Evolutionary conservation across 1,140 invertebrate genomes (phyloP).

Genomic region (Cataglyphis hispanica): DNA sequence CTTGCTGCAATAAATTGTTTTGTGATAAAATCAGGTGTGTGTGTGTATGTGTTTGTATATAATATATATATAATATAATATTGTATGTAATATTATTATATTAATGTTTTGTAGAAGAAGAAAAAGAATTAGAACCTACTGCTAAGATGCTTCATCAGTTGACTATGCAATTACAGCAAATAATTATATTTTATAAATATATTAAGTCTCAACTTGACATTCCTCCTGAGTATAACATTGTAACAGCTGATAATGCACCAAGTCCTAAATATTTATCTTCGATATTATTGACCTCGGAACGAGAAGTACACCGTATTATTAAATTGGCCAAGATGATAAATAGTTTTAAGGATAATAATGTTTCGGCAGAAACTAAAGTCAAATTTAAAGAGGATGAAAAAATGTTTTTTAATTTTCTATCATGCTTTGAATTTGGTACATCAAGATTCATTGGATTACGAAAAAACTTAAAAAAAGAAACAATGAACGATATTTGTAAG

Average conservation of each 20-base stretch:
- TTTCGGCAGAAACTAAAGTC: slow-evolving; percentile 77
- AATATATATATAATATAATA: not conserved
- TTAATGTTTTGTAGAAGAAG: slow-evolving; percentile 61
- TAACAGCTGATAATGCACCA: slow-evolving; percentile 70
- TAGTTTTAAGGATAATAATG: slow-evolving; percentile 67
- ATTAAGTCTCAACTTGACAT: slow-evolving; percentile 79
- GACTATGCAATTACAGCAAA: slow-evolving; percentile 79
- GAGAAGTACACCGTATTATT: slow-evolving; percentile 80
- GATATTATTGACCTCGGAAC: slow-evolving; percentile 79
- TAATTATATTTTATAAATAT: slow-evolving; percentile 85
- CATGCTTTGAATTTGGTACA: slow-evolving; percentile 88
- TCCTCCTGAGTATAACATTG: slow-evolving; percentile 81
- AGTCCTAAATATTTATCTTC: slow-evolving; percentile 73
- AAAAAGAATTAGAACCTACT: slow-evolving; percentile 78
- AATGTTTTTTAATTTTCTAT: slow-evolving; percentile 85
- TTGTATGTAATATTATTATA: slow-evolving; percentile 11
- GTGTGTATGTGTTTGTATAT: slow-evolving; percentile 44
- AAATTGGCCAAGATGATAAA: slow-evolving; percentile 78
- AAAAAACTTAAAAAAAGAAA: slow-evolving; percentile 77
- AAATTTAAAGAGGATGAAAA: slow-evolving; percentile 83
- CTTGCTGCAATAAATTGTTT: slow-evolving; percentile 87
- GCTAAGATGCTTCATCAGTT: slow-evolving; percentile 79
- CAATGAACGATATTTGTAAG: slow-evolving; percentile 81
- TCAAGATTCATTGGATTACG: slow-evolving; percentile 78
- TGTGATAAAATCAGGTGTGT: slow-evolving; percentile 77